phyloP scores from a whole-genome alignment of 2,113 vertebrate species.

The Acrocephalus kingi region DNA sequence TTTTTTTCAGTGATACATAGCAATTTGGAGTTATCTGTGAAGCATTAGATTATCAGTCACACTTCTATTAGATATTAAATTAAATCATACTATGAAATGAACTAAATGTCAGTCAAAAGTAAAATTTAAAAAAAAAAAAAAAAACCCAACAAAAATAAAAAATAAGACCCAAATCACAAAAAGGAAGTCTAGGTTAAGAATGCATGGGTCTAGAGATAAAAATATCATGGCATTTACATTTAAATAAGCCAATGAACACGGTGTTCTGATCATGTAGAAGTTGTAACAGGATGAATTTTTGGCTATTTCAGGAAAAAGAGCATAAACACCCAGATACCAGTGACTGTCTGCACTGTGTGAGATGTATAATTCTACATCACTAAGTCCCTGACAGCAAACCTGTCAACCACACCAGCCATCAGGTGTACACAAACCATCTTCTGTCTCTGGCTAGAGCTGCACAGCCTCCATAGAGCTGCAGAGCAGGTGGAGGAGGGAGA shows the following conservation, averaged over 20 bases:
- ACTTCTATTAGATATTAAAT: neutral
- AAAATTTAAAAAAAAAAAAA: no score
- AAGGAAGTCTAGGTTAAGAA: neutral
- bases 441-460: neutral
- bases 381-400: neutral
- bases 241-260: neutral
- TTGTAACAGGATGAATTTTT: neutral
- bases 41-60: neutral
- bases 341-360: neutral
- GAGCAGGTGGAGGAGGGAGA: neutral
- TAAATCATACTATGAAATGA: neutral
- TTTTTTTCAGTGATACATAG: neutral
- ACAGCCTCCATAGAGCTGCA: rapidly evolving
- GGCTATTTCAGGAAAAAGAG: neutral
- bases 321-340: neutral
- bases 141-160: neutral
- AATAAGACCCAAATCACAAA: neutral
- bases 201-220: neutral
- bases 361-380: neutral
- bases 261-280: neutral
- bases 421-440: neutral
- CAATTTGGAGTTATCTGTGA: neutral
- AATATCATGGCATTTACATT: neutral
- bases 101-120: neutral
- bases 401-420: neutral